These are phyloP conservation scores for Cerastoderma edule DNA, from an alignment of 2,888 invertebrate species.

Conservation along the genomic window DNA sequence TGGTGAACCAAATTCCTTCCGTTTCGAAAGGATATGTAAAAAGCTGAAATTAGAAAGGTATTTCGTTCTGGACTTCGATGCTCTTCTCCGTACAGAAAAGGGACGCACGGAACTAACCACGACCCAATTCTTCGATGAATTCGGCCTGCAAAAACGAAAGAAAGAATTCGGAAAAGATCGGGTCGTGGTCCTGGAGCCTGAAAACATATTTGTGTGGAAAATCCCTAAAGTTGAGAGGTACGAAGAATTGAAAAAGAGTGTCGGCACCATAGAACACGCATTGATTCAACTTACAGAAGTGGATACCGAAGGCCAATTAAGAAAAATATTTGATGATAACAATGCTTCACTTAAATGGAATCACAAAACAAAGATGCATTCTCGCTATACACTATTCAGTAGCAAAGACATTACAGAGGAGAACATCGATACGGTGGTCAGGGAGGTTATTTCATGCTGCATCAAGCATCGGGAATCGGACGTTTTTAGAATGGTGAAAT, in stretches of 20 bases:
- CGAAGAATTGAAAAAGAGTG: no score
- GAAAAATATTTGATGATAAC: background rate
- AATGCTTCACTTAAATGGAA: no score
- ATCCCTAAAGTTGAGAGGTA: no score
- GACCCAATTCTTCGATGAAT: no score
- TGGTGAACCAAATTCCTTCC: conserved; percentile 11
- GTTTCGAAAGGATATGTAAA: background rate
- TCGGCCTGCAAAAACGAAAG: no score
- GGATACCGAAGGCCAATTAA: background rate
- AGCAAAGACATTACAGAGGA: background rate
- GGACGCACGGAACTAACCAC: no score
- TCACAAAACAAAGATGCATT: no score
- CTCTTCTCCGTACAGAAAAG: no score
- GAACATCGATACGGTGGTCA: background rate
- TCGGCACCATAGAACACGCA: no score
- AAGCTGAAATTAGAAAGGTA: conserved; percentile 4
- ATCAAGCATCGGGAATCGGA: background rate
- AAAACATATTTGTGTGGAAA: conserved; percentile 18
- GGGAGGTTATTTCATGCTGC: background rate
- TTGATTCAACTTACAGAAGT: no score
- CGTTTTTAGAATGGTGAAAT: background rate
- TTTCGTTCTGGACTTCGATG: conserved; percentile 20
- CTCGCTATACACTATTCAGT: conserved; percentile 3
- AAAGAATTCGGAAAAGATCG: no score
- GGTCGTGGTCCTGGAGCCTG: no score